Conservation (phyloP, 1,140 invertebrate species). For the Matsumurasca onukii region DNA sequence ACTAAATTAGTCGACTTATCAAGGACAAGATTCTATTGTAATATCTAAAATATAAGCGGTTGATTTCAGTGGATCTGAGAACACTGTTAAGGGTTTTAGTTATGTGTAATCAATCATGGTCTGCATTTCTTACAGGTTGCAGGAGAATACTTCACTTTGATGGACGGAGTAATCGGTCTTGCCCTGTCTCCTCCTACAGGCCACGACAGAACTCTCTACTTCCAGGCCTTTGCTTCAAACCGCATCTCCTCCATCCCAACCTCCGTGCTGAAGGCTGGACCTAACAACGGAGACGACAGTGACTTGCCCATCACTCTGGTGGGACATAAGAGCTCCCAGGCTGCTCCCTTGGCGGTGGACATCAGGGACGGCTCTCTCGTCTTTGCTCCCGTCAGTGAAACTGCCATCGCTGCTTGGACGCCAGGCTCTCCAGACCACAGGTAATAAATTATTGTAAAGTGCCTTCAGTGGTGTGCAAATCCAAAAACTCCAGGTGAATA, state of each 20-base stretch:
- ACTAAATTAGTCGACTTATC: too few relatives aligned
- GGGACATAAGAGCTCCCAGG: conserved; percentile 79
- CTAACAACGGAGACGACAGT: conserved; percentile 57
- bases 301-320: conserved; percentile 71
- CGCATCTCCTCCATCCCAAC: conserved; percentile 74
- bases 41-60: too few relatives aligned
- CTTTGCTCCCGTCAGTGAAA: conserved; percentile 74
- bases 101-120: background rate
- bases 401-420: conserved; percentile 74
- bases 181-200: conserved; percentile 66
- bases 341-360: conserved; percentile 68
- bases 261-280: conserved; percentile 66
- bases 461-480: too few relatives aligned
- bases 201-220: conserved; percentile 59
- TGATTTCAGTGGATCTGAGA: background rate
- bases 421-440: conserved; percentile 65
- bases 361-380: conserved; percentile 66
- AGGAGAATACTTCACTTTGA: conserved; percentile 64
- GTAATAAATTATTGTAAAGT: too few relatives aligned
- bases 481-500: too few relatives aligned
- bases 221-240: conserved; percentile 79
- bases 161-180: conserved; percentile 79
- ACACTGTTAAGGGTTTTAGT: background rate
- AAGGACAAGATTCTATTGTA: too few relatives aligned
- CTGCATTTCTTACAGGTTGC: conserved; percentile 48